Percentiles rank a stretch among this genome's conserved stretches.
These are phyloP conservation scores for Philaethria dido DNA, from an alignment of 2,888 invertebrate genomes.

Conservation along the genomic window DNA sequence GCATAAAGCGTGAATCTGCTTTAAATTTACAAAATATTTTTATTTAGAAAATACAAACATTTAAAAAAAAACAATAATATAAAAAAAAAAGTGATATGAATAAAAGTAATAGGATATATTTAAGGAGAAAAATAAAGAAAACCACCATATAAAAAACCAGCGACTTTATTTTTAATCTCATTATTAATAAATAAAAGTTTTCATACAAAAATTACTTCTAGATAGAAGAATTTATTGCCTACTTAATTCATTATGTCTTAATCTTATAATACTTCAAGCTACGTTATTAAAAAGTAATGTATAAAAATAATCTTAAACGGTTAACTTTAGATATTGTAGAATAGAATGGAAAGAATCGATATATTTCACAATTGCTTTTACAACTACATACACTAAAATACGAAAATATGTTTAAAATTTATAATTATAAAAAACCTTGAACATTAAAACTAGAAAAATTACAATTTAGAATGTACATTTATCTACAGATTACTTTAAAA, in stretches of 20 bases:
- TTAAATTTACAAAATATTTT: too few species aligned
- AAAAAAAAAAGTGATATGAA: too few species aligned
- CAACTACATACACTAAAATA: slow-evolving; percentile 3
- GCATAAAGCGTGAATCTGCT: too few species aligned
- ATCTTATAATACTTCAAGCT: slow-evolving; percentile 66
- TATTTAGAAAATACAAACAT: too few species aligned
- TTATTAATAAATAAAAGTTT: slow-evolving; percentile 71
- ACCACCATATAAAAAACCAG: slow-evolving; percentile 58
- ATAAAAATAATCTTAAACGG: slow-evolving; percentile 63
- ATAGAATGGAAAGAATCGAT: slow-evolving; percentile 34
- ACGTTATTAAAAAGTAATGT: slow-evolving; percentile 56
- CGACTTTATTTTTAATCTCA: slow-evolving; percentile 71
- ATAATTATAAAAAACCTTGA: neutral
- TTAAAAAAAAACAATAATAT: too few species aligned
- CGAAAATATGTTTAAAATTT: slow-evolving; percentile 21
- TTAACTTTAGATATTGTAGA: slow-evolving; percentile 50
- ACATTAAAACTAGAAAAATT: slow-evolving; percentile 7
- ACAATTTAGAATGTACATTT: slow-evolving; percentile 36
- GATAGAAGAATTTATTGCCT: slow-evolving; percentile 43
- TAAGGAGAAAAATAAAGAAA: slow-evolving; percentile 42
- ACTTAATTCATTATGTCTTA: slow-evolving; percentile 55
- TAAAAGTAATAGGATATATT: neutral
- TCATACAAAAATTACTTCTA: slow-evolving; percentile 72
- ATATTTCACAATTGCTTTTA: neutral
- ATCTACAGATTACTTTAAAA: slow-evolving; percentile 30